Percentiles rank a stretch among this genome's conserved stretches.
Conservation (phyloP, 2,888 invertebrate species). For the Camponotus fellah region DNA sequence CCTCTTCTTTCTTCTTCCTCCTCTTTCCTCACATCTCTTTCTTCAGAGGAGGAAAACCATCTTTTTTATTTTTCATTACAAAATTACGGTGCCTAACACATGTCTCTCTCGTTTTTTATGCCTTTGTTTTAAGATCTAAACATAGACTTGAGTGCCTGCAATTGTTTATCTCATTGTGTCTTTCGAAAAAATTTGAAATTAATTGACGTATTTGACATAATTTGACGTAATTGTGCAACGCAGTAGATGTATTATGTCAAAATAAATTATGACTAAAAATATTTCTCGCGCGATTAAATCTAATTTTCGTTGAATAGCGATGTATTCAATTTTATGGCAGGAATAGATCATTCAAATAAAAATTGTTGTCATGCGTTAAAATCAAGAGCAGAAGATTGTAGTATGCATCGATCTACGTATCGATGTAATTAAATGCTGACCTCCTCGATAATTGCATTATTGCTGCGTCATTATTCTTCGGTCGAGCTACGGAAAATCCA, state of each 20-base stretch:
- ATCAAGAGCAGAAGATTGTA: conserved; percentile 46
- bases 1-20: neutral
- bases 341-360: neutral
- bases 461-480: conserved; percentile 67
- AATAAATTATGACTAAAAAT: neutral
- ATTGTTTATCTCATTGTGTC: neutral
- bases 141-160: neutral
- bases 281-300: neutral
- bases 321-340: conserved; percentile 8
- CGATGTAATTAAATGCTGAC: conserved; percentile 74
- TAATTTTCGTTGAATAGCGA: conserved; percentile 3
- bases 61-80: conserved; percentile 16
- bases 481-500: conserved; percentile 65
- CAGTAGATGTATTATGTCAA: neutral
- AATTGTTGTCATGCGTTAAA: neutral
- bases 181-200: neutral
- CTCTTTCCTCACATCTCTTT: neutral
- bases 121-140: conserved; percentile 11
- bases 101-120: conserved; percentile 21
- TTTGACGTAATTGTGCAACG: neutral
- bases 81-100: conserved; percentile 21
- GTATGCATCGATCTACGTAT: conserved; percentile 54
- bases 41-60: neutral
- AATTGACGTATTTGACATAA: no score
- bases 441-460: conserved; percentile 74